phyloP scores from a whole-genome alignment of 2,113 vertebrate species.

The Mus pahari region DNA sequence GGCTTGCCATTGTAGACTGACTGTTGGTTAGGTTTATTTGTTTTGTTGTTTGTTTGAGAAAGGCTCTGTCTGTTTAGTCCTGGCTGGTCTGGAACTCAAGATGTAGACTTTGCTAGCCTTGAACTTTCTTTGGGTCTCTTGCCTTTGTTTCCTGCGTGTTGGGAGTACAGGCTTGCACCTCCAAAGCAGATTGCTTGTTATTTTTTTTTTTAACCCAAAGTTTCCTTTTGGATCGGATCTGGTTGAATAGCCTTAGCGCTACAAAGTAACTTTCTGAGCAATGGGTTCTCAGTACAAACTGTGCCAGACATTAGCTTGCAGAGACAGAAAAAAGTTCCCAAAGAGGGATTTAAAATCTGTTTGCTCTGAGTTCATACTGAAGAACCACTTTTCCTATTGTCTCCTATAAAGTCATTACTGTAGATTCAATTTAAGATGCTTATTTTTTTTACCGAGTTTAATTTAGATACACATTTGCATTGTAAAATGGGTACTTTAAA shows the following conservation, averaged over 20 bases:
- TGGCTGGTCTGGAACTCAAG: not conserved
- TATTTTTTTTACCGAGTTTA: constrained; percentile 80
- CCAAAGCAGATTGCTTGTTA: not conserved
- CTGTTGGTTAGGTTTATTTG: not conserved
- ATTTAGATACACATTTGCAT: constrained; percentile 84
- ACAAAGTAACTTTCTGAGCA: constrained; percentile 40
- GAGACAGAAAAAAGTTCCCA: not conserved
- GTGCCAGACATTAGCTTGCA: not conserved
- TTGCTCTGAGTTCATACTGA: constrained; percentile 53
- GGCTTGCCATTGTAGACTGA: not conserved
- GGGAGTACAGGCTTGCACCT: not conserved
- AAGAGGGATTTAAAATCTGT: constrained; percentile 51
- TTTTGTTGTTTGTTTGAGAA: not conserved
- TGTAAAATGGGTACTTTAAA: constrained; percentile 83
- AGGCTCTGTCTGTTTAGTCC: not conserved
- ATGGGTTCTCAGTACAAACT: constrained; percentile 36
- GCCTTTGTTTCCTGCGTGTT: not conserved
- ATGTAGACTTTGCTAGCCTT: not conserved
- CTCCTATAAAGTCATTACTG: constrained; percentile 73
- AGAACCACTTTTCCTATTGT: constrained; percentile 77
- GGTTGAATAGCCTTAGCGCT: constrained; percentile 40
- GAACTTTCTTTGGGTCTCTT: not conserved
- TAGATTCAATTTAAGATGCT: constrained; percentile 77
- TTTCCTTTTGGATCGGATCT: not conserved
- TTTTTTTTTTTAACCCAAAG: no score